Percentiles rank a stretch among this genome's conserved stretches.
These are phyloP conservation scores for Hipparchia semele DNA, from an alignment of 2,888 invertebrate species.

Conservation along the genomic window DNA sequence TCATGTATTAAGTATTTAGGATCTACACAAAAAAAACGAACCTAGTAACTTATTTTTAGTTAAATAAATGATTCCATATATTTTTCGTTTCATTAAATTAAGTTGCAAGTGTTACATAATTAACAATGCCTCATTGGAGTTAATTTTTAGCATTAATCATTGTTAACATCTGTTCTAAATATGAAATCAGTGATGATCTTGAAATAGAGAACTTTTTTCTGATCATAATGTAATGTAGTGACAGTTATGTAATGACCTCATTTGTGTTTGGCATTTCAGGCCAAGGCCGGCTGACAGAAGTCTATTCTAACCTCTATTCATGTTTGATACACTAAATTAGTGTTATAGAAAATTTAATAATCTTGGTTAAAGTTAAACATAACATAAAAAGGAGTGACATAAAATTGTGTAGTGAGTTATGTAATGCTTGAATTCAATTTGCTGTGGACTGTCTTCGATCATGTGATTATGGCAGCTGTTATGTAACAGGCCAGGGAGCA, in stretches of 20 bases:
- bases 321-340: constrained; percentile 7
- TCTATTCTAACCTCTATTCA: constrained; percentile 20
- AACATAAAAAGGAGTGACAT: constrained; percentile 34
- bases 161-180: constrained; percentile 33
- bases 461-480: constrained; percentile 70
- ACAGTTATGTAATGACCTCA: constrained; percentile 70
- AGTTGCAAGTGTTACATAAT: constrained; percentile 58
- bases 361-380: background rate
- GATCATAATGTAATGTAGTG: constrained; percentile 49
- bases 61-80: constrained; percentile 78
- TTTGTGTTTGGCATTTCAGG: constrained; percentile 54
- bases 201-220: constrained; percentile 42
- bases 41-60: constrained; percentile 82
- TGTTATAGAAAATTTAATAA: constrained; percentile 9
- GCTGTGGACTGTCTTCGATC: constrained; percentile 64
- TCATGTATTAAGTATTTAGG: constrained; percentile 78
- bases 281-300: constrained; percentile 54
- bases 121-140: constrained; percentile 1
- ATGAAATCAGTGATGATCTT: constrained; percentile 41
- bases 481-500: constrained; percentile 55
- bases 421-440: constrained; percentile 50
- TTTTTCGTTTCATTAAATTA: constrained; percentile 67
- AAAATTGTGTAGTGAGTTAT: constrained; percentile 36
- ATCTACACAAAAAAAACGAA: constrained; percentile 53
- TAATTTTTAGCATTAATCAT: background rate